Percentiles rank a stretch among this genome's conserved stretches.
phyloP scores from a whole-genome alignment of 1,140 invertebrate species.

The Harlomillsia oculata region DNA sequence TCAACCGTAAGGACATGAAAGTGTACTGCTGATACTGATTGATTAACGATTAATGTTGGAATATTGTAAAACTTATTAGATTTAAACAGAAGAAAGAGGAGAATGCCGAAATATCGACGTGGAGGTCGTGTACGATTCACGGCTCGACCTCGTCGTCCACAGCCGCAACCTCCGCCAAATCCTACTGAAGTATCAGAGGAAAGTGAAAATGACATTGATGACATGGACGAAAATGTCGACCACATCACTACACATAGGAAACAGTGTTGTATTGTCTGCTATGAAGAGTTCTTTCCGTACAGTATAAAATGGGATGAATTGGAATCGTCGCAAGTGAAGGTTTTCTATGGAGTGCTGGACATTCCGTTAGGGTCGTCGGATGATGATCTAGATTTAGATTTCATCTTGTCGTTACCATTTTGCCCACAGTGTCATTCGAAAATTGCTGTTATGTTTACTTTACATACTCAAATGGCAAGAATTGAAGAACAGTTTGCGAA shows the following conservation, averaged over 20 bases:
- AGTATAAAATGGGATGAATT: constrained; percentile 3
- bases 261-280: constrained; percentile 30
- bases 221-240: no score
- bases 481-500: constrained; percentile 20
- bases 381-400: constrained; percentile 15
- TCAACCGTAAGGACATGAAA: no score
- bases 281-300: constrained; percentile 17
- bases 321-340: constrained; percentile 20
- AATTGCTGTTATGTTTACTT: constrained; percentile 21
- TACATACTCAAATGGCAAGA: constrained; percentile 18
- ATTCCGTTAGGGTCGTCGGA: constrained; percentile 1
- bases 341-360: constrained; percentile 25
- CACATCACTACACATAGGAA: no score
- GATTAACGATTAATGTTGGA: not conserved
- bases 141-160: no score
- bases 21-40: not conserved
- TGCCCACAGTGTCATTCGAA: constrained; percentile 32
- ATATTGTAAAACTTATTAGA: no score
- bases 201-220: not conserved
- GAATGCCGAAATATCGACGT: no score
- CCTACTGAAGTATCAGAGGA: no score
- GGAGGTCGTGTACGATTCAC: no score
- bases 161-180: no score
- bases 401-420: constrained; percentile 21
- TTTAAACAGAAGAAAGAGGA: no score